These are phyloP conservation scores for Mesocricetus auratus DNA, from an alignment of 2,113 vertebrate species.

Conservation along the genomic window DNA sequence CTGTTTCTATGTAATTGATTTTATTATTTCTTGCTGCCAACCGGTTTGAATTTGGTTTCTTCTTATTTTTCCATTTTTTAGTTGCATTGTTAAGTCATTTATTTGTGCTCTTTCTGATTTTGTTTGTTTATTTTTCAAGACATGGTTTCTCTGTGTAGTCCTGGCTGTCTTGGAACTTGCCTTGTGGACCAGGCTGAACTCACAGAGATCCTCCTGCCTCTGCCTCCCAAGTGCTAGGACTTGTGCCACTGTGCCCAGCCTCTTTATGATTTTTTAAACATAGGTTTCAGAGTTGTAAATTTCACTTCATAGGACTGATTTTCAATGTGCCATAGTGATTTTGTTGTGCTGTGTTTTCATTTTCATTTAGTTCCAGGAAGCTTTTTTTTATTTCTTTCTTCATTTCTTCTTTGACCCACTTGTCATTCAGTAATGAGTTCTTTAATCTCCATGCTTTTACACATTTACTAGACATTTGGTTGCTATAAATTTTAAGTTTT, in stretches of 20 bases:
- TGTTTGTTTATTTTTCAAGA: background rate
- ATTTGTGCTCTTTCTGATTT: background rate
- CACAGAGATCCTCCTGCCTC: background rate
- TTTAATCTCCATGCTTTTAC: background rate
- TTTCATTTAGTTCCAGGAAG: background rate
- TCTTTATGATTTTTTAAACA: background rate
- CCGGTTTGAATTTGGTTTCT: background rate
- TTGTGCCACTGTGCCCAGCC: background rate
- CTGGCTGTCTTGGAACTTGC: too few relatives aligned
- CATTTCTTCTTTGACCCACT: background rate
- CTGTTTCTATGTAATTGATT: background rate
- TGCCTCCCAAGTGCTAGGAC: background rate
- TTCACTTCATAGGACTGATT: background rate
- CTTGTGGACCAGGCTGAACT: background rate
- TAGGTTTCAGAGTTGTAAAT: background rate
- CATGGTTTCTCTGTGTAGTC: background rate
- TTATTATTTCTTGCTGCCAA: background rate
- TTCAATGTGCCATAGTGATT: background rate
- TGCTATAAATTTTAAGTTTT: background rate
- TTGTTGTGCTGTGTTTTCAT: background rate
- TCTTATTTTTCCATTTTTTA: background rate
- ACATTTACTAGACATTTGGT: background rate
- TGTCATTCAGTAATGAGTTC: background rate
- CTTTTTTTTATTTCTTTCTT: background rate
- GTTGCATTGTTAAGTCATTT: background rate